Evolutionary conservation across 2,113 vertebrate genomes (phyloP), one percentile per base, ranked within the genome.

Genomic region (Piprites chloris): DNA sequence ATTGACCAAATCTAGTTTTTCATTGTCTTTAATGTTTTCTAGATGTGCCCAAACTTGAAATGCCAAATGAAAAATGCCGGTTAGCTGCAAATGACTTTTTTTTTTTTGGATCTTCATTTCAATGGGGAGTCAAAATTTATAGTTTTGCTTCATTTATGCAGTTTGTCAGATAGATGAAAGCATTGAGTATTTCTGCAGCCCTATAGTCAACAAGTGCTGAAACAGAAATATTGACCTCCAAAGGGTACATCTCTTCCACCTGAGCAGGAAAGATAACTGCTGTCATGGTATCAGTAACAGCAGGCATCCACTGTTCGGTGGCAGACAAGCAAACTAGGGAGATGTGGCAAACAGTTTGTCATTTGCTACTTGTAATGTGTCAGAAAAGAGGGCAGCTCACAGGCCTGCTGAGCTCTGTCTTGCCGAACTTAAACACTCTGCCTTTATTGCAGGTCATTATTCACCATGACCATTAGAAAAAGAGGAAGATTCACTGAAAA

Each of bases 401-500:
- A 24, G 10, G 21, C 56, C 71, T 90, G 61, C 91, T 87, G 86
- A 89, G 91, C 46, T 96, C 53, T 3, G 1, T 69, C 74, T 88
- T 92, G 76, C 58, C 78, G 73, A 89, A 72, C 44, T 77, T 80
- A 67, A 83, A 67, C 56, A 52, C 47, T 28, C 44, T 93, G 49
- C 85, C 42, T 92, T 88, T 94, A 89, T 69, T 92, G 27, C 88
- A 71, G 55, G 72, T 62, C 75, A 71, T 87, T 96, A 88, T 66
- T 95, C 90, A 84, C 53, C 66, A 20, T 56, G 76, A 78, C 66
- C 46, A 65, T 41, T 65, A 81, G 61, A 53, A 84, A 84, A 95
- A 90, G 41, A 91, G 59, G 46, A 76, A 66, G 42, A 74, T 56
- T 84, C 65, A n/a, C 46, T 74, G 72, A 53, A 75, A 90, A 93